Conservation (phyloP, 2,888 invertebrate genomes). For the Tenthredo mesomela region DNA sequence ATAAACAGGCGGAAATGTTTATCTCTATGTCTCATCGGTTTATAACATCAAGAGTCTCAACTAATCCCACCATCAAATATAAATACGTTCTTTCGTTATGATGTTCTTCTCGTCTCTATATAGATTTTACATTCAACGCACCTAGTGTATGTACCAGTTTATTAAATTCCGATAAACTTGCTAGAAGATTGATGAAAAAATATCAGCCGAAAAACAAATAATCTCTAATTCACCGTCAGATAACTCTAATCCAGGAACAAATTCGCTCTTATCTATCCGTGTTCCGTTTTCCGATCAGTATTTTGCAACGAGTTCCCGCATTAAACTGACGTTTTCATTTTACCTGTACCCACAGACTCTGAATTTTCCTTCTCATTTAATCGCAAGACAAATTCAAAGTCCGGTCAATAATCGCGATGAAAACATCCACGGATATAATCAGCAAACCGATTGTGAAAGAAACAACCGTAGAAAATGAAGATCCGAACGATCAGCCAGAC, state of each 20-base stretch:
- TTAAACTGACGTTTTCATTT: not conserved
- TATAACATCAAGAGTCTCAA: not conserved
- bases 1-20: not conserved
- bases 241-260: constrained; percentile 51
- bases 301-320: not conserved
- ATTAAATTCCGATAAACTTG: constrained; percentile 41
- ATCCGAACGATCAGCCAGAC: not conserved
- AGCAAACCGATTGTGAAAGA: not conserved
- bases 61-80: not conserved
- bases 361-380: not conserved
- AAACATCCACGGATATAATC: not conserved
- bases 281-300: not conserved
- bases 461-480: not conserved
- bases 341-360: not conserved
- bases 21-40: not conserved
- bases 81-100: not conserved
- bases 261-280: constrained; percentile 44
- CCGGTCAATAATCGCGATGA: not conserved
- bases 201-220: constrained; percentile 50
- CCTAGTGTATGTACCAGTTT: not conserved
- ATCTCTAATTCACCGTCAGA: constrained; percentile 50
- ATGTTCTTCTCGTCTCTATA: not conserved
- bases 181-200: constrained; percentile 52
- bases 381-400: not conserved
- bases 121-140: not conserved